A percentile compares a stretch with the other conserved stretches of the same genome.
Evolutionary conservation across 2,797 vertebrate species (phyloP).

Genomic region (Microctenopoma stevenorrisi): DNA sequence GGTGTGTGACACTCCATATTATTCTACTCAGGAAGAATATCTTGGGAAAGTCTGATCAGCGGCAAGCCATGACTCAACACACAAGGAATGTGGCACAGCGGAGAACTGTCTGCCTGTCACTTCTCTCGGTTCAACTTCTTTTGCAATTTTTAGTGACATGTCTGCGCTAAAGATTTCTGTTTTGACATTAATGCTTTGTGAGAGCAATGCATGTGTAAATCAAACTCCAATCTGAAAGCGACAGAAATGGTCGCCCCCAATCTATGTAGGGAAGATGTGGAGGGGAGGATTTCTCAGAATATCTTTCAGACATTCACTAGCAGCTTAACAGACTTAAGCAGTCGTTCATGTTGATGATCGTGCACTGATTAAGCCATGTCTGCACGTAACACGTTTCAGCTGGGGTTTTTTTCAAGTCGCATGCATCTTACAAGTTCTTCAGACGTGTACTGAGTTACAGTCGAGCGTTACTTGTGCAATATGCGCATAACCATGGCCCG

Average conservation of each 20-base stretch:
- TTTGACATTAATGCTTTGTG: not conserved
- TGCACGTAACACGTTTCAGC: too few species aligned
- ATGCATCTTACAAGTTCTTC: too few species aligned
- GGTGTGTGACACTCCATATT: slow-evolving; percentile 76
- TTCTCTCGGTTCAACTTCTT: slow-evolving; percentile 27
- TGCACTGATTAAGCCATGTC: not conserved
- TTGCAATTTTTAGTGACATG: slow-evolving; percentile 1
- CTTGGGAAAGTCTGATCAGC: slow-evolving; percentile 70
- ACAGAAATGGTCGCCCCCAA: too few species aligned
- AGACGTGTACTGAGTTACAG: too few species aligned
- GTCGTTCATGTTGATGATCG: not conserved
- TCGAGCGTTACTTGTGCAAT: too few species aligned
- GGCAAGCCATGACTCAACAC: slow-evolving; percentile 65
- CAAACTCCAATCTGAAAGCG: slow-evolving; percentile 1
- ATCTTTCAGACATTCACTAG: not conserved
- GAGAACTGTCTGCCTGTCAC: slow-evolving; percentile 56
- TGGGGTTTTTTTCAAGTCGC: too few species aligned
- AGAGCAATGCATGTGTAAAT: slow-evolving; percentile 40
- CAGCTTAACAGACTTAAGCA: not conserved
- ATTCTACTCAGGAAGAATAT: slow-evolving; percentile 59
- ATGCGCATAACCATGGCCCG: too few species aligned
- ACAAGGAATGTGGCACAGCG: slow-evolving; percentile 63
- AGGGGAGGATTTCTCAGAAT: too few species aligned
- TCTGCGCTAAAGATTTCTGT: slow-evolving; percentile 20
- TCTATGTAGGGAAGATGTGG: not conserved